Base-by-base conservation (phyloP, 2,113 vertebrate species). In the Corythornis madagascariensis region DNA sequence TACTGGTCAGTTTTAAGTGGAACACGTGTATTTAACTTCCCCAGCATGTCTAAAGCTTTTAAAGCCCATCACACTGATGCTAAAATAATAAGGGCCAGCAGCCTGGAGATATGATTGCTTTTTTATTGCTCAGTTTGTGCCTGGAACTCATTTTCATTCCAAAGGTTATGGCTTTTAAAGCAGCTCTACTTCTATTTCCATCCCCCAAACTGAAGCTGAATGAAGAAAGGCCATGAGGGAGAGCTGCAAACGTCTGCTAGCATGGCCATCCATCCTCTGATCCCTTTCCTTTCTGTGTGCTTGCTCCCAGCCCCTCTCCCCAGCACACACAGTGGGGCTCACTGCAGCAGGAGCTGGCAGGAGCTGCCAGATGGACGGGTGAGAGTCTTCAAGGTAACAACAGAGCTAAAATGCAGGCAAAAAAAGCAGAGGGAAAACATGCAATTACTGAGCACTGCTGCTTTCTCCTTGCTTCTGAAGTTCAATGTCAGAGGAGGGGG, bases 81-180 rank as follows among this genome's bases (percentile, higher is more conserved):
- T 97, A 96, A 97, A 97, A 97, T 97, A 97, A 97, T 97, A 96
- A 97, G 91, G 94, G 95, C 95, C 89, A 94, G 94, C 55, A 84
- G 94, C 92, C 93, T 95, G 95, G 95, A 86, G 67, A 95, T 96
- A 96, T 88, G 95, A 97, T 97, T 96, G 92, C 95, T 94, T 96
- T 97, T 96, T 97, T 96, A 96, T 94, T 97, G 94, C 89, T 91
- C 89, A 57, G 93, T 92, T 96, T 94, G 77, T 88, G 83, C 92
- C 59, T 67, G 73, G 72, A 92, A 88, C 77, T 91, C 53, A 0
- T 91, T 96, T 95, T 96, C 95, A 96, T 97, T 97, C 92, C 43
- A 87, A 93, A 96, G 95, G 92, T 97, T 97, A 96, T 89, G 75
- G 93, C 81, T 96, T 96, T 96, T 96, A 96, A 96, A 96, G 93